These are phyloP conservation scores for Xyliphius kryptos DNA, from an alignment of 2,113 vertebrate species.

Conservation along the genomic window DNA sequence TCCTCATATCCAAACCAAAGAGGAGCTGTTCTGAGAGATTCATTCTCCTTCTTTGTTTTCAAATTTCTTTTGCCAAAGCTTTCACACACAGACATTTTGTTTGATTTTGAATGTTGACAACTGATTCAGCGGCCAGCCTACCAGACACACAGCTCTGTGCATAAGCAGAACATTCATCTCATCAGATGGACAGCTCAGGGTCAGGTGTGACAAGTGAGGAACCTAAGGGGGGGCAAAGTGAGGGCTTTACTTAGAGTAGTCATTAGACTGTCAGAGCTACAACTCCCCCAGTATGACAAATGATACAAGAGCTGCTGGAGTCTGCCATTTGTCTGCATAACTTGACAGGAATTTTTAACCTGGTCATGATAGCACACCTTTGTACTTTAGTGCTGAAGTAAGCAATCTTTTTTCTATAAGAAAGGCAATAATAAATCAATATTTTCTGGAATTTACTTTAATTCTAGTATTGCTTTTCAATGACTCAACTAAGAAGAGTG, in stretches of 20 bases:
- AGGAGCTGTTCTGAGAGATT: slow-evolving; percentile 9
- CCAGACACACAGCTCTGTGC: too few species aligned
- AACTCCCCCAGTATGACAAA: slow-evolving; percentile 32
- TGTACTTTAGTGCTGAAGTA: background rate
- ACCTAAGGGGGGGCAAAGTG: slow-evolving; percentile 13
- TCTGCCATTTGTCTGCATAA: slow-evolving; percentile 4
- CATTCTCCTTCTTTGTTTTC: background rate
- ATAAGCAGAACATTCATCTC: too few species aligned
- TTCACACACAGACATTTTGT: slow-evolving; percentile 15
- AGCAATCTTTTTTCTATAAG: too few species aligned
- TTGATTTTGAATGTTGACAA: slow-evolving; percentile 23
- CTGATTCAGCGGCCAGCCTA: background rate
- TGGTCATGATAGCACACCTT: slow-evolving; percentile 11
- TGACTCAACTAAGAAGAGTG: too few species aligned
- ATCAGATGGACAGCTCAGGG: slow-evolving; percentile 29
- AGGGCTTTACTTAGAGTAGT: slow-evolving; percentile 20
- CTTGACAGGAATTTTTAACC: background rate
- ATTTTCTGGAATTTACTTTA: too few species aligned
- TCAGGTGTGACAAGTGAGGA: slow-evolving; percentile 35
- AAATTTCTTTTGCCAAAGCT: slow-evolving; percentile 10
- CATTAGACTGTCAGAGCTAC: slow-evolving; percentile 28
- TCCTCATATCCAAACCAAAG: too few species aligned
- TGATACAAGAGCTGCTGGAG: slow-evolving; percentile 14
- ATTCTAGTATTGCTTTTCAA: too few species aligned
- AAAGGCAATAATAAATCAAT: too few species aligned